Evolutionary conservation across 2,888 invertebrate species (phyloP).

Genomic region (Nipponacmea schrenckii): DNA sequence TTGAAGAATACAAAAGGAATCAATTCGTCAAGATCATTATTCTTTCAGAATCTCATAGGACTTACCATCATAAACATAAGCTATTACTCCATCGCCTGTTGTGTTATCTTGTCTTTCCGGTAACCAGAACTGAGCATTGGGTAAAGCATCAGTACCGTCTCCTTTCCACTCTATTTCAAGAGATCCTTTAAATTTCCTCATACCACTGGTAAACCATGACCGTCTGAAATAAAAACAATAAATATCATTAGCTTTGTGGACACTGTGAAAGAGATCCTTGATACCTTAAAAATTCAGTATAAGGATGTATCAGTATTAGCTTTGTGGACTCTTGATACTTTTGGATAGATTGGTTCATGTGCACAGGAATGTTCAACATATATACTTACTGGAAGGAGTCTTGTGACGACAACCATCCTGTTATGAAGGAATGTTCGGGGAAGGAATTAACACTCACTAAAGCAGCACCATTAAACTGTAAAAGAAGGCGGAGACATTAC

Average conservation of each 20-base stretch:
- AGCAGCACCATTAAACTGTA: constrained; percentile 72
- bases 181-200: constrained; percentile 7
- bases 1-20: too few species aligned
- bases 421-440: constrained; percentile 88
- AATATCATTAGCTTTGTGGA: neutral
- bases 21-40: too few species aligned
- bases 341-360: too few species aligned
- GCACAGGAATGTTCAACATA: too few species aligned
- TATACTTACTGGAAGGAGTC: constrained; percentile 73
- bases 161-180: constrained; percentile 29
- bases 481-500: neutral
- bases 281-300: too few species aligned
- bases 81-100: constrained; percentile 21
- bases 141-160: constrained; percentile 10
- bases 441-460: constrained; percentile 81
- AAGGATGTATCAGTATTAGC: too few species aligned
- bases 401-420: constrained; percentile 81
- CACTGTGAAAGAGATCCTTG: too few species aligned
- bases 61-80: constrained; percentile 29
- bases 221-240: constrained; percentile 24
- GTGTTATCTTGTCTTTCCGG: constrained; percentile 14
- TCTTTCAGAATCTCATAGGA: neutral
- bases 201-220: constrained; percentile 42
- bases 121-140: constrained; percentile 24
- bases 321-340: too few species aligned